Base-by-base conservation (phyloP, 2,113 vertebrate genomes). In the Camarhynchus parvulus region DNA sequence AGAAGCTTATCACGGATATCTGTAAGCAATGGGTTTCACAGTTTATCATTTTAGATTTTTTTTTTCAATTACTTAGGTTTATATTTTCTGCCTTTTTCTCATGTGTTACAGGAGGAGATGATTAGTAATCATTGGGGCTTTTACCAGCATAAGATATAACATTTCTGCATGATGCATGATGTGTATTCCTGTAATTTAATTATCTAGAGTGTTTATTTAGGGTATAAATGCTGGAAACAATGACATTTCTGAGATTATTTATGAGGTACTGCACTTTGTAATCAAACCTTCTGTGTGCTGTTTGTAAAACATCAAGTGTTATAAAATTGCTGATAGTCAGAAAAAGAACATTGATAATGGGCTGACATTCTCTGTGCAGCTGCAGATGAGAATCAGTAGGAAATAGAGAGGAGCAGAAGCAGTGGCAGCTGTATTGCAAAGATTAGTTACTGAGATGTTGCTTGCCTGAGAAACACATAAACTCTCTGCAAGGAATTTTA, bases 111-210 rank as follows among this genome's bases (percentile, higher is more conserved):
- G 37, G 30, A 77, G 3, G 23, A 90, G 23, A 46, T 28, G 70
- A 49, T 49, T 86, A 59, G 8, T 47, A 81, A 92, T 69, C 28
- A 63, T 2, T 47, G 66, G 11, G 42, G 11, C 39, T 93, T 89
- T 94, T 86, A 63, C 16, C 42, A 76, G 30, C 27, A 55, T 55
- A 63, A 87, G 13, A 55, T 83, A 47, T 53, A 83, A 50, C 10
- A 63, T 81, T 79, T 90, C 47, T 92, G 30, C 19, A 27, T 93
- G 80, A 88, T 68, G 37, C 58, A 79, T 90, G 59, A 53, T 86
- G 47, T 7, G 7, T 89, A 62, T 93, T 92, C 55, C 69, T 89
- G 52, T 90, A 92, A 90, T 86, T 92, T 77, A 90, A 81, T 95
- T 53, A 89, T 78, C 50, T 77, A 42, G 39, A 89, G 83, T 80